phyloP scores from a whole-genome alignment of 2,113 vertebrate genomes.

The Corapipo altera region DNA sequence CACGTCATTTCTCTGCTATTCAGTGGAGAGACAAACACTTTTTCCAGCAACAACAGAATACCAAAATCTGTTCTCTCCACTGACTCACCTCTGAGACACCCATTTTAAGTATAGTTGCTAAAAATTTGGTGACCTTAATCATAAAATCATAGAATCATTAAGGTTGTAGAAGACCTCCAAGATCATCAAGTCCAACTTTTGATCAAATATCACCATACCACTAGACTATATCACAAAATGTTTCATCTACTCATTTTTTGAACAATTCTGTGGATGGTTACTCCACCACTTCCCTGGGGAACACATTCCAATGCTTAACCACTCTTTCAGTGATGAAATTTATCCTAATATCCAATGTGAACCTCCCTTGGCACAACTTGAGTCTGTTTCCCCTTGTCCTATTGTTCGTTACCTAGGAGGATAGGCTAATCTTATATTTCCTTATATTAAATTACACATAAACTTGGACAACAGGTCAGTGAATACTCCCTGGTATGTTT shows the following conservation, averaged over 20 bases:
- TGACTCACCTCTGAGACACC: not conserved
- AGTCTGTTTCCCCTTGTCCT: not conserved
- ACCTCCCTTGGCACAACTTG: not conserved
- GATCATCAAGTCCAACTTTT: no score
- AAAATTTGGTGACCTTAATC: not conserved
- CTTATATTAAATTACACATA: not conserved
- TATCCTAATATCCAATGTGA: not conserved
- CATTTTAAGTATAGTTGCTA: not conserved
- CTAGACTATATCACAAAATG: not conserved
- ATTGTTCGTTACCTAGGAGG: accelerated
- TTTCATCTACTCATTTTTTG: not conserved
- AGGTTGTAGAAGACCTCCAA: not conserved
- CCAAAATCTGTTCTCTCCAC: not conserved
- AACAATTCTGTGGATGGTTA: not conserved
- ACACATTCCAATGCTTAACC: not conserved
- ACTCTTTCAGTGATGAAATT: not conserved
- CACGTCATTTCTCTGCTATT: not conserved
- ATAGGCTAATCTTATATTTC: not conserved
- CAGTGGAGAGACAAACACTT: not conserved
- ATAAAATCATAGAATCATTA: not conserved
- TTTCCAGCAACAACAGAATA: not conserved
- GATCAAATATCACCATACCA: not conserved
- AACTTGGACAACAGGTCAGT: not conserved
- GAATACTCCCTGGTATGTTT: not conserved
- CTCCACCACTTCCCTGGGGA: not conserved